A percentile compares a stretch with the other conserved stretches of the same genome.
These are phyloP conservation scores for Sycobia sp. DNA, from an alignment of 1,140 invertebrate species.

Conservation along the genomic window DNA sequence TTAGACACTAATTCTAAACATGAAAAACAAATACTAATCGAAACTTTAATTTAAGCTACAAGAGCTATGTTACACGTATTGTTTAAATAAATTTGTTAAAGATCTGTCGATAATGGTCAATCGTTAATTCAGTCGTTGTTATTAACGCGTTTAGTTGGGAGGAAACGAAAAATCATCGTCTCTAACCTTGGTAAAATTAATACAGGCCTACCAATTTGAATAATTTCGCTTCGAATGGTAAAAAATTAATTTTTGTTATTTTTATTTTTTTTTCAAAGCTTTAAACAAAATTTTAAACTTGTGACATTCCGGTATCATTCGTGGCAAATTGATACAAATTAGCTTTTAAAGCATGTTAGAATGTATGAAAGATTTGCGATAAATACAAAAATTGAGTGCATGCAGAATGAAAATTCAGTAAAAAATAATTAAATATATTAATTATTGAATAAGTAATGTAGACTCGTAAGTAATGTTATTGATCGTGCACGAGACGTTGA, in stretches of 20 bases:
- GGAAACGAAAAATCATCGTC: conserved; percentile 9
- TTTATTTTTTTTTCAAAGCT: conserved; percentile 31
- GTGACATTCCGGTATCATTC: conserved; percentile 52
- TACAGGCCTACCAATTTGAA: conserved; percentile 31
- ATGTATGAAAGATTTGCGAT: conserved; percentile 34
- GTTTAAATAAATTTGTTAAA: conserved; percentile 20
- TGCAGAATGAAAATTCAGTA: conserved; percentile 13
- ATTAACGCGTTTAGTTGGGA: not conserved
- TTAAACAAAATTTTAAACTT: conserved; percentile 40
- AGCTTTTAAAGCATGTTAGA: conserved; percentile 40
- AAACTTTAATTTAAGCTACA: conserved; percentile 27
- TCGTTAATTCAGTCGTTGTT: conserved; percentile 13
- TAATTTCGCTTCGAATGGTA: conserved; percentile 10
- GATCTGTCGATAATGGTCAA: conserved; percentile 21
- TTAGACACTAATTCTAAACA: conserved; percentile 16
- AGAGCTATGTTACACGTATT: conserved; percentile 32
- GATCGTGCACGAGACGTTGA: conserved; percentile 41
- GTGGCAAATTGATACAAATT: conserved; percentile 45
- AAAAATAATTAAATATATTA: conserved; percentile 28
- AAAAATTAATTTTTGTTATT: conserved; percentile 21
- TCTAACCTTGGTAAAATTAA: conserved; percentile 10
- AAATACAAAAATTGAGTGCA: conserved; percentile 15
- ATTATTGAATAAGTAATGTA: conserved; percentile 26
- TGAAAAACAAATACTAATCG: conserved; percentile 22
- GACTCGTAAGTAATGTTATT: conserved; percentile 38